phyloP scores from a whole-genome alignment of 2,113 vertebrate species.

The Pogona vitticeps region DNA sequence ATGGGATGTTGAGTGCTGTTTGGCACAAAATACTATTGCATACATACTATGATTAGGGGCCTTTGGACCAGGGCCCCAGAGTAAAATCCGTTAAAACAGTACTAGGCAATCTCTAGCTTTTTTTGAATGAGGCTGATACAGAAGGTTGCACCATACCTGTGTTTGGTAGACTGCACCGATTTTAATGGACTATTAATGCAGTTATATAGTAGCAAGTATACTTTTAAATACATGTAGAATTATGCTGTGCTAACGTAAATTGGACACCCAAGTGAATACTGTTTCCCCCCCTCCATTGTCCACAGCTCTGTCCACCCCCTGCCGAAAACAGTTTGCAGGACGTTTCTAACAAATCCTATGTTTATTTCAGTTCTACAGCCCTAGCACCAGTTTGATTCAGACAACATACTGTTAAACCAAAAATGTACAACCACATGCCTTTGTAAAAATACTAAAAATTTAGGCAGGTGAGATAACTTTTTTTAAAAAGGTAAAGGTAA shows the following conservation, averaged over 20 bases:
- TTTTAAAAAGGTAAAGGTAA: slow-evolving; percentile 58
- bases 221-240: slow-evolving; percentile 43
- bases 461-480: slow-evolving; percentile 60
- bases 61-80: not conserved
- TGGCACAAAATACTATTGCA: not conserved
- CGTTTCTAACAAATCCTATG: slow-evolving; percentile 37
- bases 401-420: slow-evolving; percentile 63
- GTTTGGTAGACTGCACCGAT: not conserved
- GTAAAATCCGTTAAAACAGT: not conserved
- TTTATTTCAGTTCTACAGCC: slow-evolving; percentile 61
- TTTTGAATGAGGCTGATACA: not conserved
- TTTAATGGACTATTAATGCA: slow-evolving; percentile 9
- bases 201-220: slow-evolving; percentile 29
- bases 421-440: slow-evolving; percentile 68
- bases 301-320: slow-evolving; percentile 41
- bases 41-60: not conserved
- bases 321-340: slow-evolving; percentile 49
- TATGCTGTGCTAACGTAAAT: slow-evolving; percentile 33
- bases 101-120: not conserved
- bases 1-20: not conserved
- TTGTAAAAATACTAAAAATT: slow-evolving; percentile 71
- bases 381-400: slow-evolving; percentile 71
- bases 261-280: slow-evolving; percentile 34
- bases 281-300: slow-evolving; percentile 41
- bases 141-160: not conserved